These are phyloP conservation scores for Pseudococcus jackbeardsleyi DNA, from an alignment of 2,888 invertebrate genomes.

Conservation along the genomic window DNA sequence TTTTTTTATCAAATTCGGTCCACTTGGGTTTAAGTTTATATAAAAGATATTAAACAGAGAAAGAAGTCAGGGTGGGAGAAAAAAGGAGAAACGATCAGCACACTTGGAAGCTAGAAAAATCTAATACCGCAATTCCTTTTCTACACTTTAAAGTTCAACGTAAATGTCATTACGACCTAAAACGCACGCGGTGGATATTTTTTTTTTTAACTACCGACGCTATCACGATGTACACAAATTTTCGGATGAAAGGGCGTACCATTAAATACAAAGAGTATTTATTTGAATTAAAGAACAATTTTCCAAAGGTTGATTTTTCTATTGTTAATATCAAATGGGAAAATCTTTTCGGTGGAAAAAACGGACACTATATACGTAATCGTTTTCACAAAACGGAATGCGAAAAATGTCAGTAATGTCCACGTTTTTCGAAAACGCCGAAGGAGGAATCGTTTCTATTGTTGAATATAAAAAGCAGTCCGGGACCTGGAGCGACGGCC, in stretches of 20 bases:
- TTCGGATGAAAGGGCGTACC: constrained; percentile 48
- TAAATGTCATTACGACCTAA: constrained; percentile 40
- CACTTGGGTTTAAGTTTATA: constrained; percentile 40
- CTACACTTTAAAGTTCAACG: constrained; percentile 42
- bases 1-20: constrained; percentile 37
- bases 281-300: constrained; percentile 61
- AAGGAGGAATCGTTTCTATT: constrained; percentile 39
- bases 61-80: neutral
- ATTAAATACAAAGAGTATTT: constrained; percentile 55
- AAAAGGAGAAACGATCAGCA: constrained; percentile 28
- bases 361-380: constrained; percentile 48
- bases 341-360: constrained; percentile 59
- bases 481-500: neutral
- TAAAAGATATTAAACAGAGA: constrained; percentile 23
- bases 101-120: constrained; percentile 46
- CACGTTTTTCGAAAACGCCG: constrained; percentile 18
- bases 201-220: neutral
- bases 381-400: constrained; percentile 43
- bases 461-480: constrained; percentile 16
- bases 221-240: constrained; percentile 54
- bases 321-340: constrained; percentile 59
- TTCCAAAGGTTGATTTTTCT: constrained; percentile 58
- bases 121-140: constrained; percentile 21
- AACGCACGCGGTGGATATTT: neutral
- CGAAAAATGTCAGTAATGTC: constrained; percentile 50